Percentiles rank a stretch among this genome's conserved stretches.
Evolutionary conservation across 2,113 vertebrate genomes (phyloP).

Genomic region (Odocoileus hemionus): DNA sequence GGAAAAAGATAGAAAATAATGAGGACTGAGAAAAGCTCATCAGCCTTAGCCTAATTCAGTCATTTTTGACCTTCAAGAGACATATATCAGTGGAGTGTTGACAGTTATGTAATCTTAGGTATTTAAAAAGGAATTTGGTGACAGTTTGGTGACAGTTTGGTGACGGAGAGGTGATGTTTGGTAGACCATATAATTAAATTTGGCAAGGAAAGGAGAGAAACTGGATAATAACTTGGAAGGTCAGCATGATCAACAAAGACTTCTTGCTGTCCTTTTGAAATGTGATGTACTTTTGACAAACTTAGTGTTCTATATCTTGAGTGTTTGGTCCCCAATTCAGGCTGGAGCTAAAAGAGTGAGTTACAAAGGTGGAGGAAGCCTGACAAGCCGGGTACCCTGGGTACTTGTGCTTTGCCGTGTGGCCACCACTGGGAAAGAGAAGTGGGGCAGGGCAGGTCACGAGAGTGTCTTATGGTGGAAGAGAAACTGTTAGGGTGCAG

Average conservation of each 20-base stretch:
- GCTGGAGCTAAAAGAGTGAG: not conserved
- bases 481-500: not conserved
- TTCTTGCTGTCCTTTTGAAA: not conserved
- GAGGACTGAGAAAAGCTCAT: not conserved
- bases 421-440: not conserved
- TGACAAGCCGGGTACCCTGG: not conserved
- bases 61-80: not conserved
- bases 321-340: not conserved
- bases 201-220: conserved; percentile 18
- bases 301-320: not conserved
- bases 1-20: not conserved
- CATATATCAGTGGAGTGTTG: not conserved
- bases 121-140: not conserved
- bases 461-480: not conserved
- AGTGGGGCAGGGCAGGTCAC: not conserved
- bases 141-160: not conserved
- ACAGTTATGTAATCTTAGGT: not conserved
- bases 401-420: not conserved
- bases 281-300: not conserved
- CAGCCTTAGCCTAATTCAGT: not conserved
- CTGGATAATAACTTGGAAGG: not conserved
- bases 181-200: not conserved
- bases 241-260: not conserved
- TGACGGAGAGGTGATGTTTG: not conserved
- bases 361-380: not conserved